Base-by-base conservation (phyloP, 2,797 vertebrate species). In the Caiman crocodilus region DNA sequence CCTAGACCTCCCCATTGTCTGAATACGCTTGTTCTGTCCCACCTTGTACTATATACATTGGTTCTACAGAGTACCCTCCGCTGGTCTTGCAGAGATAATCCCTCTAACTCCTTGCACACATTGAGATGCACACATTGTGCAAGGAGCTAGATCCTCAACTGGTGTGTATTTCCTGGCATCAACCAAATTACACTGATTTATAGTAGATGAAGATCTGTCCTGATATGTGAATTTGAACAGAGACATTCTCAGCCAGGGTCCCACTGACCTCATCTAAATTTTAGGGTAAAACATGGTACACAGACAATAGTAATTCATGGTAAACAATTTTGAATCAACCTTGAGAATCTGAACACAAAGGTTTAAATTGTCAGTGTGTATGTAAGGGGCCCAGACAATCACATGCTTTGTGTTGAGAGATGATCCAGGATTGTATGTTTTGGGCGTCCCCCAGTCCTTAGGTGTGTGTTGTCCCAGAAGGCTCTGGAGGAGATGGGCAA, bases 291-390 rank as follows among this genome's bases (percentile, higher is more conserved):
- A 35, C 10, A 1, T 23, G 0, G 4, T 15, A 32, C 3, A 8
- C 0, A 55, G 25, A 59, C 4, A 56, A 1, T 8, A 61, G 3
- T 15, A 11, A 9, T 15, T 2, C 7, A 1, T 35, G 56, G 7
- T 17, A 76, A 8, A 65, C 13, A 55, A 58, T 3, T 3, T 1
- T 6, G 12, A 57, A 8, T 26, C 50, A 61, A 30, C 32, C 32
- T 18, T 3, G 5, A 28, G 28, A 50, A 14, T 30, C 55, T 3
- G 12, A 73, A 30, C 6, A 14, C 1, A 23, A 26, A 50, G 42
- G 42, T 50, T 50, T 50, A 50, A 50, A 50, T 50, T 50, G 42
- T 50, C 42, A 50, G 42, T 50, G 9, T 50, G 42, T 10, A 50
- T 50, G 59, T 23, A 60, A 65, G n/a, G n/a, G 26, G 28, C 20